Evolutionary conservation across 2,797 vertebrate species (phyloP), one percentile per base, ranked within the genome.

Genomic region (Pteropus rufus): DNA sequence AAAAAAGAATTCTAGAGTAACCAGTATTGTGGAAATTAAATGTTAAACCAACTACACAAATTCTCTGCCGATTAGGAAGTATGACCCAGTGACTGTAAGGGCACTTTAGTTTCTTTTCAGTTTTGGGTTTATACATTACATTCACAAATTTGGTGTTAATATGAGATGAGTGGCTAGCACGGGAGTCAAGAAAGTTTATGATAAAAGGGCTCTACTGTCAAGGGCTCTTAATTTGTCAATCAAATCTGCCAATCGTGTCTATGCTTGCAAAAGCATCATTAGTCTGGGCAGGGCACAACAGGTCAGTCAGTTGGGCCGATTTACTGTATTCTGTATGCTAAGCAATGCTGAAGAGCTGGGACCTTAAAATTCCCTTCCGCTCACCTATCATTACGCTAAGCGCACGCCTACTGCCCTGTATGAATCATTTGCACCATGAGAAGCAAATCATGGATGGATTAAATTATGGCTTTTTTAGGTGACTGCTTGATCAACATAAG

Each of bases 81-180:
- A 76, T 5, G 86, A 65, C 58, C 52, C 36, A 39, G 60, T 10
- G 58, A 39, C 39, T 54, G 44, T 1, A 14, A 73, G 49, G 67
- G 39, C 64, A 94, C 39, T 76, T 81, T 10, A 58, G 49, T 52
- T 39, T 81, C 75, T 73, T 89, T 95, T 85, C 31, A 54, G 36
- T 65, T 91, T 91, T 83, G 83, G 80, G 36, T 76, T 54, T 69
- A 60, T n/a, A 9, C 8, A 77, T 79, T n/a, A 9, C 10, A 77
- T 76, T 95, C 95, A 90, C 46, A 88, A 70, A 94, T 91, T 54
- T 91, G 65, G 29, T 44, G 65, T 29, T 90, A 41, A 8, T 56
- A 67, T 91, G 73, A 89, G 34, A 52, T 46, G 60, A 93, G n/a
- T 15, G 52, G 56, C n/a, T 76, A 44, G n/a, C 83, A 7, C 3